phyloP scores from a whole-genome alignment of 2,888 invertebrate genomes.

The Exephanes ischioxanthus region DNA sequence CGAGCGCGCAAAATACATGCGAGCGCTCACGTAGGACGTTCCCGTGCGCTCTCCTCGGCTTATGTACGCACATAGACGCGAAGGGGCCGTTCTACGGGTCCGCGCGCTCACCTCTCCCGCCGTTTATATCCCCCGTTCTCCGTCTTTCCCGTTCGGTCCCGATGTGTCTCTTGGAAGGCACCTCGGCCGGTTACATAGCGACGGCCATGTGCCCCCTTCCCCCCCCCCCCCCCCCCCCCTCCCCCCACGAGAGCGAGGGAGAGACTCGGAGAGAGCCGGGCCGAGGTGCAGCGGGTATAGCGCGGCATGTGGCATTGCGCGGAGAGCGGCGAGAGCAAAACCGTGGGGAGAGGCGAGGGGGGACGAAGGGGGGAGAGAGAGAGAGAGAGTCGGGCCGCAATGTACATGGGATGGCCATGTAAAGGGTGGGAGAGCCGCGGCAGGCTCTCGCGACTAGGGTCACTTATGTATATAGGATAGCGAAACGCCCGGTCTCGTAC shows the following conservation, averaged over 20 bases:
- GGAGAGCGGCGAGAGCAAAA: slow-evolving; percentile 64
- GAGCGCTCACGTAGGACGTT: slow-evolving; percentile 51
- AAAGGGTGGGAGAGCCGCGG: slow-evolving; percentile 79
- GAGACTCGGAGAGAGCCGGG: background rate
- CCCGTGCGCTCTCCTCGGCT: slow-evolving; percentile 41
- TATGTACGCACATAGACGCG: slow-evolving; percentile 39
- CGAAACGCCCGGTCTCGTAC: slow-evolving; percentile 11
- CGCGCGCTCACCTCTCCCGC: slow-evolving; percentile 1
- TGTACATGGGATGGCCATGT: slow-evolving; percentile 69
- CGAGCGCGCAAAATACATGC: slow-evolving; percentile 64
- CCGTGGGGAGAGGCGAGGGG: slow-evolving; percentile 19
- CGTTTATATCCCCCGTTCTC: slow-evolving; percentile 27
- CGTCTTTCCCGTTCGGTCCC: slow-evolving; percentile 41
- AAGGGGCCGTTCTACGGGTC: slow-evolving; percentile 28
- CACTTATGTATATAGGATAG: slow-evolving; percentile 77
- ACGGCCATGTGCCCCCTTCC: slow-evolving; percentile 27
- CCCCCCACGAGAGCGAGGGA: background rate
- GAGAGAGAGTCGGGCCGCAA: slow-evolving; percentile 48
- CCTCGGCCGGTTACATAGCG: slow-evolving; percentile 28
- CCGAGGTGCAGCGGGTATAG: background rate
- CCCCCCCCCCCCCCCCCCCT: background rate
- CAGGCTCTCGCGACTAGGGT: slow-evolving; percentile 80
- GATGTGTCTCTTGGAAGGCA: slow-evolving; percentile 58
- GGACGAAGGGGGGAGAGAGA: slow-evolving; percentile 8
- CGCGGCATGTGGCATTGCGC: slow-evolving; percentile 69